Conservation (phyloP, 23 tunicate species). For the Trididemnum clinides region DNA sequence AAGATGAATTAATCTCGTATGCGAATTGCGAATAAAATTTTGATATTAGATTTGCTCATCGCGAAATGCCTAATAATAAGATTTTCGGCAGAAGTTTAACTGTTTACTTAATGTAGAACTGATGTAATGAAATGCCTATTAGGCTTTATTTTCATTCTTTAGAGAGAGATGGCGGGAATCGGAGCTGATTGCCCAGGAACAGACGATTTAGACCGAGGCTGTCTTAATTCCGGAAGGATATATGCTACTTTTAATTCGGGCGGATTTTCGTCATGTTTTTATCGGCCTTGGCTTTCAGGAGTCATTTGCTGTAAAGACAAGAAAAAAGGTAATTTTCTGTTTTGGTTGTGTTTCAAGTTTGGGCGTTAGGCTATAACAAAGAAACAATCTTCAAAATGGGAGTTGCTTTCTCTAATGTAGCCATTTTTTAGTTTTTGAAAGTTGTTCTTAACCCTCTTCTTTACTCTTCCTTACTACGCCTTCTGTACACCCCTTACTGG, state of each 20-base stretch:
- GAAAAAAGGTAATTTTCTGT: slow-evolving; percentile 48
- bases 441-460: not conserved
- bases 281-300: slow-evolving; percentile 72
- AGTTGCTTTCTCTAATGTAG: not conserved
- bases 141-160: not conserved
- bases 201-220: slow-evolving; percentile 23
- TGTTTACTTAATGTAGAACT: no score
- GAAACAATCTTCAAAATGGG: no score
- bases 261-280: slow-evolving; percentile 30
- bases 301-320: slow-evolving; percentile 71
- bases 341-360: no score
- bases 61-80: no score
- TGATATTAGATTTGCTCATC: no score
- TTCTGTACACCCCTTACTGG: no score
- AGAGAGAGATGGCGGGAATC: slow-evolving; percentile 68
- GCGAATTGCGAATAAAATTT: no score
- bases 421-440: not conserved
- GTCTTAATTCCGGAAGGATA: slow-evolving; percentile 52
- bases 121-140: not conserved
- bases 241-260: slow-evolving; percentile 18
- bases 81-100: no score
- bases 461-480: no score
- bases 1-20: no score
- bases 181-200: slow-evolving; percentile 70
- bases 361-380: no score